A percentile compares a stretch with the other conserved stretches of the same genome.
Conservation (phyloP, 2,113 vertebrate genomes). For the Eolophus roseicapilla region DNA sequence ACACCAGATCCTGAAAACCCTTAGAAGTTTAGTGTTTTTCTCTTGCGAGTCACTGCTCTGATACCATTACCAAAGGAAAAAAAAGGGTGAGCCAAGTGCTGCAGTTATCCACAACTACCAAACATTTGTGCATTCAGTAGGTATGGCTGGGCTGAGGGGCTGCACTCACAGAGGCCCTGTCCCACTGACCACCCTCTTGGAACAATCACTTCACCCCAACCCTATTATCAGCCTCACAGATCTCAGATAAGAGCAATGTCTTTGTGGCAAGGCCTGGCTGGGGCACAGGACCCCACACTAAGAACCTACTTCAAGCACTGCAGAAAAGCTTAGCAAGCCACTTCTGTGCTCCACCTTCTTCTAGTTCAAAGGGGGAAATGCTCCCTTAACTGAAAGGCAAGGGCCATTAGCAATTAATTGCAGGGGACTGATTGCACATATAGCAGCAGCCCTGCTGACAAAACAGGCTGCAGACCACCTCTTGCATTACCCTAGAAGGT, state of each 20-base stretch:
- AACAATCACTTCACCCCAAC: not conserved
- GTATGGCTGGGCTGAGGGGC: not conserved
- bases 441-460: not conserved
- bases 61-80: not conserved
- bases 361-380: not conserved
- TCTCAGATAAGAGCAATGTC: not conserved
- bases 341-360: not conserved
- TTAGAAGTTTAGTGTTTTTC: not conserved
- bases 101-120: not conserved
- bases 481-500: not conserved
- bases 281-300: not conserved
- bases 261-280: not conserved
- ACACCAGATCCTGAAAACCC: not conserved
- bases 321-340: not conserved
- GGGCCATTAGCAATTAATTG: not conserved
- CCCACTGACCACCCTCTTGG: not conserved
- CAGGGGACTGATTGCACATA: not conserved
- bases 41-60: not conserved
- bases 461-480: not conserved
- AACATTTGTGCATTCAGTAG: not conserved
- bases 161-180: not conserved
- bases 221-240: not conserved
- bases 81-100: not conserved
- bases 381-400: not conserved
- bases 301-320: rapidly evolving